phyloP scores from a whole-genome alignment of 2,797 vertebrate genomes.

The Allobates femoralis region DNA sequence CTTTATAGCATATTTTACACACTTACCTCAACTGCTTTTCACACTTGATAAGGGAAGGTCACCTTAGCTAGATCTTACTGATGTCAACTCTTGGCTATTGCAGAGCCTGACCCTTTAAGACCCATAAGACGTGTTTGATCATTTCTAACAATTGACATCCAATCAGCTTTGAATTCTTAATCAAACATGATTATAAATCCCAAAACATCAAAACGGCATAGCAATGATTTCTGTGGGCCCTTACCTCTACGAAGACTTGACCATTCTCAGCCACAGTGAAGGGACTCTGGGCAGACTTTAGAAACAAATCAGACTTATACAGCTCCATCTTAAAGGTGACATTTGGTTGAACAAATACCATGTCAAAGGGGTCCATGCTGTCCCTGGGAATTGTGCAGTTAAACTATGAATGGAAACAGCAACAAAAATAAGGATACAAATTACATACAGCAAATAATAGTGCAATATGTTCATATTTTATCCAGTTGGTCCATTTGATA shows the following conservation, averaged over 20 bases:
- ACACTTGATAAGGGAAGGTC: too few species aligned
- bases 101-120: too few species aligned
- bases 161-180: background rate
- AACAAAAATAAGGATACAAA: background rate
- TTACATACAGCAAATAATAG: background rate
- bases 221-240: background rate
- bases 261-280: constrained; percentile 77
- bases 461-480: background rate
- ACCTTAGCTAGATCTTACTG: background rate
- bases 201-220: background rate
- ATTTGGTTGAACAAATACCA: constrained; percentile 71
- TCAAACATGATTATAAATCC: background rate
- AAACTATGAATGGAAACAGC: constrained; percentile 78
- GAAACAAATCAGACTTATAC: constrained; percentile 80
- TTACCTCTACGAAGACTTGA: constrained; percentile 81
- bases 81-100: too few species aligned
- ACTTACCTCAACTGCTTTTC: too few species aligned
- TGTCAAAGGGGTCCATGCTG: constrained; percentile 40
- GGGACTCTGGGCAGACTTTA: constrained; percentile 73
- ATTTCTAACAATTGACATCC: background rate
- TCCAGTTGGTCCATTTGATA: background rate
- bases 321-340: constrained; percentile 89
- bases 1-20: too few species aligned
- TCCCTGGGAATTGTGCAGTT: constrained; percentile 85
- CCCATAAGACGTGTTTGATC: too few species aligned